Evolutionary conservation across 2,888 invertebrate genomes (phyloP), one percentile per base, ranked within the genome.

Genomic region (Lepeophtheirus nordmannii): DNA sequence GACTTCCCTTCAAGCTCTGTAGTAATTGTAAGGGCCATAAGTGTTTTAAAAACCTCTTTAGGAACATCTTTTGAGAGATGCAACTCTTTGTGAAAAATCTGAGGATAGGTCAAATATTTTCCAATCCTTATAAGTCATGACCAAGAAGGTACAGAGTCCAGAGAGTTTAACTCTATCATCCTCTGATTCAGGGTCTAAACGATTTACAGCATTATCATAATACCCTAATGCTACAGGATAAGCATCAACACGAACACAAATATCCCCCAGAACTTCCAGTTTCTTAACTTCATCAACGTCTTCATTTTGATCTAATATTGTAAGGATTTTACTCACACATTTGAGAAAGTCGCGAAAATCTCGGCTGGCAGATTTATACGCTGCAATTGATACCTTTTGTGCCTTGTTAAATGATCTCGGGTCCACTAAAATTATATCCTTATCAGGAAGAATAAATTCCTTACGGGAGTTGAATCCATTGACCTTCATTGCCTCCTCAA

Each of bases 71-170:
- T 22, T 11, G 37, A 10, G n/a, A 60, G 11, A 11, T 14, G 22
- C 23, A 60, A 14, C 23, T 60, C 60, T 37, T 60, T 10, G 37
- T 60, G n/a, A 38, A 30, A 30, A 60, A 17, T 17, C 23, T 11
- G 38, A 60, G 60, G 60, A 10, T 23, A 37, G 10, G 11, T 60
- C 7, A 14, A 60, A 60, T 11, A 37, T 38, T 37, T 60, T 60
- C 9, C 8, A 23, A 37, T 60, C 60, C 30, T 37, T 37, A 38
- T 22, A 60, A 37, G 60, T 60, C 14, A 38, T 60, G 60, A 23
- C 60, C 22, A 60, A 10, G 1, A 23, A 60, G 23, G 37, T 60
- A 23, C 10, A 17, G 10, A 60, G 38, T 11, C 37, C 23, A 17
- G 60, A 23, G 37, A 60, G 23, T 10, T 11, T 10, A 11, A 10